Percentiles rank a stretch among this genome's conserved stretches.
phyloP scores from a whole-genome alignment of 1,140 invertebrate species.

The Nilaparvata lugens region DNA sequence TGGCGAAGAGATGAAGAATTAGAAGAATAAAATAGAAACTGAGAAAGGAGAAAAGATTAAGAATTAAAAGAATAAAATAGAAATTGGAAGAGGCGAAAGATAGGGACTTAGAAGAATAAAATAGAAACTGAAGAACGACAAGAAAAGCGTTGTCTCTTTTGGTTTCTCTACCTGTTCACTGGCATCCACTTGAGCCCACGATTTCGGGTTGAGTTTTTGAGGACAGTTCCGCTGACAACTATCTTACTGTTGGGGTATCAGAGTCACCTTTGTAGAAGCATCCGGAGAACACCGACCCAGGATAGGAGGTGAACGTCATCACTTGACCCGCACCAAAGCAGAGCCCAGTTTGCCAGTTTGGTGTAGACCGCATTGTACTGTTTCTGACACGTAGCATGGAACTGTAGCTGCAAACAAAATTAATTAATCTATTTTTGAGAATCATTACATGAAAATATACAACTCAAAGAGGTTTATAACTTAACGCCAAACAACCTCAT shows the following conservation, averaged over 20 bases:
- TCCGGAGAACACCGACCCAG: slow-evolving; percentile 77
- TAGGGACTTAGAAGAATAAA: too few species aligned
- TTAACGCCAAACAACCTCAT: too few species aligned
- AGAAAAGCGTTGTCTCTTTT: too few species aligned
- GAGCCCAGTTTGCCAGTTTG: slow-evolving; percentile 37
- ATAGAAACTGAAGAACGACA: too few species aligned
- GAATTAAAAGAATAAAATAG: too few species aligned
- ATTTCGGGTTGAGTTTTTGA: slow-evolving; percentile 11
- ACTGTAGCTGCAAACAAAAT: slow-evolving; percentile 49
- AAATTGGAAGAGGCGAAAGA: too few species aligned
- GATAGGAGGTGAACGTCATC: slow-evolving; percentile 75
- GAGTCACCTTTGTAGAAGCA: slow-evolving; percentile 61
- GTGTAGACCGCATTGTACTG: slow-evolving; percentile 78
- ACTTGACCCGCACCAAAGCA: slow-evolving; percentile 46
- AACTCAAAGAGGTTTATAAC: too few species aligned
- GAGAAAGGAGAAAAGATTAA: too few species aligned
- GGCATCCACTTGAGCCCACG: slow-evolving; percentile 13
- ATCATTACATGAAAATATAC: too few species aligned
- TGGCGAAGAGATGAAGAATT: too few species aligned
- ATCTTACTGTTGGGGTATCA: slow-evolving; percentile 13
- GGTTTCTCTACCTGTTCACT: slow-evolving; percentile 5
- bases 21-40: too few species aligned
- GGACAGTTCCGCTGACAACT: slow-evolving; percentile 25
- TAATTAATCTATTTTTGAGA: too few species aligned
- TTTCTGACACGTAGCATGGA: slow-evolving; percentile 86